Evolutionary conservation across 2,113 vertebrate genomes (phyloP), one percentile per base, ranked within the genome.

Genomic region (Petroica traversi): DNA sequence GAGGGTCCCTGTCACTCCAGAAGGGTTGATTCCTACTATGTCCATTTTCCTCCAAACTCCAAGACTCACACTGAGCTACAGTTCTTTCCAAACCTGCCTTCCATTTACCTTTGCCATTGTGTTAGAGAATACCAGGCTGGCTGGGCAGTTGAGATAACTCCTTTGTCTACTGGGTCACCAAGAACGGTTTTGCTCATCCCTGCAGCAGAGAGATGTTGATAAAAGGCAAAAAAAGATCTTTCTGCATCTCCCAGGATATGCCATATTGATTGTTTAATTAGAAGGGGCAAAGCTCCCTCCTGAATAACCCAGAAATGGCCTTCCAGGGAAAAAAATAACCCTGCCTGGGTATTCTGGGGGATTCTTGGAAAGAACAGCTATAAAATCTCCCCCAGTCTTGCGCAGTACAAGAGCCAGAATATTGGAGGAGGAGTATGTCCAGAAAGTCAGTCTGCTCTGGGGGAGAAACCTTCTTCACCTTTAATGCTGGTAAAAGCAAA

Each of bases 291-390:
- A 36, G 54, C 16, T 94, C 58, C n/a, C 84, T 85, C 48, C 33
- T 88, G 89, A 91, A 79, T 85, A 76, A 83, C 83, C 34, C 83
- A 91, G 38, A 85, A 95, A 96, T 82, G 92, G 57, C 66, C 34
- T 91, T 88, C 40, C 61, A 88, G 75, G 45, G 26, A 55, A 89
- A 89, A 89, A 79, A 92, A 74, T 72, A 83, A 85, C 64, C 67
- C 58, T 72, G 48, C 52, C 40, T 72, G 23, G 4, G 29, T 88
- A n/a, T 67, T 88, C 34, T 74, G 61, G 69, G 52, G 77, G 34
- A 49, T 55, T 61, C 45, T 62, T 13, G 1, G 46, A 75, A 85
- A 54, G 43, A 85, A 33, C 6, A 89, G 43, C 23, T 62, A 11
- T 12, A 12, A 22, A 45, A 46, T 23, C 57, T 55, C 48, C 26